Evolutionary conservation across 2,888 invertebrate species (phyloP), one percentile per base, ranked within the genome.

Genomic region (Drosophila monieri): DNA sequence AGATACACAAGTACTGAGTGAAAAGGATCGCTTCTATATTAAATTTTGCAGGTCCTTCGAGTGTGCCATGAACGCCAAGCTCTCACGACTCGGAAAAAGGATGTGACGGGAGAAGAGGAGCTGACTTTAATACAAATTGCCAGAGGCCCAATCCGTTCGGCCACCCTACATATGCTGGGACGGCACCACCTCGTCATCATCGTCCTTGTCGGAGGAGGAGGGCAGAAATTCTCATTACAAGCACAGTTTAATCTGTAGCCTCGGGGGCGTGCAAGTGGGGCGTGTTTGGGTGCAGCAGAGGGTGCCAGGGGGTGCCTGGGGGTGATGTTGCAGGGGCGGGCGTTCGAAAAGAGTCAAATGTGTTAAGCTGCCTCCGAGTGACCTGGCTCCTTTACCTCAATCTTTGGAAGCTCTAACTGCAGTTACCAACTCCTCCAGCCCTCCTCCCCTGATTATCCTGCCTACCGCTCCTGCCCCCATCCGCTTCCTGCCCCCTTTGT

Each of bases 51-150:
- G 15, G 2, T 32, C 47, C 21, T 48, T 48, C 21, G 39, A 61
- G 47, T 39, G 60, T 48, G 59, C 15, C 60, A 58, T 46, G 39
- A 58, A 48, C 58, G 27, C 23, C 47, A 48, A 32, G 60, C 58
- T 39, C 37, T 57, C 46, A 57, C 47, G 32, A 32, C 12, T 10
- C 60, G 23, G 25, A 61, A 37, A 41, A 9, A 15, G 18, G 37
- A 30, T 35, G 62, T 35, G 51, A 43, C 56, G 47, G 23, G 35
- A 44, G 47, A 62, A 52, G 52, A 52, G 12, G 74, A 75, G 75
- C 67, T 73, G 77, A 64, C 81, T 81, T 81, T 81, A 81, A 79
- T 85, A 81, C 79, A 85, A 80, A 80, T 77, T 76, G 80, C 80
- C 81, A 53, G 57, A 32, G 78, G 80, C 79, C 60, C 54, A 54